These are phyloP conservation scores for Belonocnema kinseyi DNA, from an alignment of 1,140 invertebrate genomes.

Conservation along the genomic window DNA sequence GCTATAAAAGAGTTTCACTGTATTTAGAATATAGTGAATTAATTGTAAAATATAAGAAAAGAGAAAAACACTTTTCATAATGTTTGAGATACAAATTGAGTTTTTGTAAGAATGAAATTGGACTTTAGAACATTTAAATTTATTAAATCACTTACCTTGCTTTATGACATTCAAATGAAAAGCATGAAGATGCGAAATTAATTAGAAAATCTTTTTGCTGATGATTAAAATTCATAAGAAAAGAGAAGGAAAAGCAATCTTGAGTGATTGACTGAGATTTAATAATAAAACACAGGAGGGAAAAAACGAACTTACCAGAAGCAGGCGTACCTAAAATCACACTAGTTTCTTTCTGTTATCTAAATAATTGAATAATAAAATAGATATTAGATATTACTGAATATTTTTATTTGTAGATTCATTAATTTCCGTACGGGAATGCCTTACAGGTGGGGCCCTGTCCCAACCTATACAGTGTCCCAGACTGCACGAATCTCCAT, in stretches of 20 bases:
- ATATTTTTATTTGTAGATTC: too few species aligned
- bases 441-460: too few species aligned
- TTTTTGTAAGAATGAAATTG: neutral
- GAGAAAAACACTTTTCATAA: neutral
- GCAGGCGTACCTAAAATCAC: constrained; percentile 13
- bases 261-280: too few species aligned
- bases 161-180: neutral
- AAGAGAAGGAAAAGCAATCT: too few species aligned
- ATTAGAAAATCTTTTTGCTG: too few species aligned
- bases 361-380: constrained; percentile 60
- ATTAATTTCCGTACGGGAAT: too few species aligned
- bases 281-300: constrained; percentile 11
- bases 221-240: too few species aligned
- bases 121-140: too few species aligned
- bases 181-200: constrained; percentile 6
- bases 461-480: too few species aligned
- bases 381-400: constrained; percentile 53
- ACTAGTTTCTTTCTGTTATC: constrained; percentile 58
- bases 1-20: too few species aligned
- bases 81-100: neutral
- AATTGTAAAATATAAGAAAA: constrained; percentile 11
- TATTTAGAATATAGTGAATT: neutral
- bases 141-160: constrained; percentile 23
- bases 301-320: constrained; percentile 36
- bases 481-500: too few species aligned